Percentiles rank a stretch among this genome's conserved stretches.
phyloP scores from a whole-genome alignment of 2,888 invertebrate species.

The Scaptodrosophila latifasciaeformis region DNA sequence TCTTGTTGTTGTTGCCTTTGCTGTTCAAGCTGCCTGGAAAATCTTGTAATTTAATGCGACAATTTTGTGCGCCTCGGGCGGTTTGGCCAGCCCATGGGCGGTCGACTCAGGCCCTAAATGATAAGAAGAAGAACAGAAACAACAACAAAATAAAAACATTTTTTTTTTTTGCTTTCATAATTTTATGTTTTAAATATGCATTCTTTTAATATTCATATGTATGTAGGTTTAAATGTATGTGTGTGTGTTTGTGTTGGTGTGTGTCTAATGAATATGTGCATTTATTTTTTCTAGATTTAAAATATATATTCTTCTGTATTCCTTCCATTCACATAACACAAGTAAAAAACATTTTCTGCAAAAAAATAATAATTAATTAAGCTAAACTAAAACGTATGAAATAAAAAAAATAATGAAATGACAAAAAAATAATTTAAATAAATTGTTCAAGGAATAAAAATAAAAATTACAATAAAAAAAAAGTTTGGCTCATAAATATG shows the following conservation, averaged over 20 bases:
- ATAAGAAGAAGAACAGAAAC: neutral
- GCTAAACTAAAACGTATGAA: constrained; percentile 29
- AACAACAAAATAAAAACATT: constrained; percentile 11
- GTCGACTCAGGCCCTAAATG: neutral
- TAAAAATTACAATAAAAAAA: neutral
- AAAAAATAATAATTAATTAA: constrained; percentile 19
- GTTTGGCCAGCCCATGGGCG: constrained; percentile 1
- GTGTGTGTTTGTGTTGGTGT: constrained; percentile 21
- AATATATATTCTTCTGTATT: constrained; percentile 24
- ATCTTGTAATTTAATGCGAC: constrained; percentile 70
- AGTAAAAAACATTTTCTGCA: constrained; percentile 20
- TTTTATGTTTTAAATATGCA: constrained; percentile 42
- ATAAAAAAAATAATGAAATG: constrained; percentile 23
- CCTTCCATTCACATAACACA: constrained; percentile 27
- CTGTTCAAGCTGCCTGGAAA: constrained; percentile 47
- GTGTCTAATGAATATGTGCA: no score
- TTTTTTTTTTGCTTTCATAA: constrained; percentile 26
- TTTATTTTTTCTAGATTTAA: constrained; percentile 34
- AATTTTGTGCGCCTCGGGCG: constrained; percentile 52
- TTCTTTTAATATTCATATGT: constrained; percentile 29
- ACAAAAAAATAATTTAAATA: constrained; percentile 25
- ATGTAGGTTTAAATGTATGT: constrained; percentile 31
- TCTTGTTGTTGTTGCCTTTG: neutral
- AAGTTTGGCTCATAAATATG: constrained; percentile 61
- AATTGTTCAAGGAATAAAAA: constrained; percentile 17